Evolutionary conservation across 2,113 vertebrate species (phyloP).

Genomic region (Ammodytes dubius): DNA sequence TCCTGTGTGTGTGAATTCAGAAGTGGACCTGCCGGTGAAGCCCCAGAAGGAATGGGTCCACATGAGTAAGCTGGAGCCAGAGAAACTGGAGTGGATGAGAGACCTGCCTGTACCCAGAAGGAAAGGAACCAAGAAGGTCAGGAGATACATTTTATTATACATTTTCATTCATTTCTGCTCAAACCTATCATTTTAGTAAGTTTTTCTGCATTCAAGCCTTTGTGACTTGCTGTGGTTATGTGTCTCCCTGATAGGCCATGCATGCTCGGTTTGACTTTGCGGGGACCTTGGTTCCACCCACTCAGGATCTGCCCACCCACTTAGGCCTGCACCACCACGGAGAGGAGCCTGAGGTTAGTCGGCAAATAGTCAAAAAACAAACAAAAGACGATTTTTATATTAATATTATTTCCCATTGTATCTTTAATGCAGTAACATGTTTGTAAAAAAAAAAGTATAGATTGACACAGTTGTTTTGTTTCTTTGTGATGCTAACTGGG

Average conservation of each 20-base stretch:
- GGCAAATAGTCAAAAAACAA: not conserved
- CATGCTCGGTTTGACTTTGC: constrained; percentile 95
- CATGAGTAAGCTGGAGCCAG: constrained; percentile 93
- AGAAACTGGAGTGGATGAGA: constrained; percentile 96
- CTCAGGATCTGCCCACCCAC: constrained; percentile 92
- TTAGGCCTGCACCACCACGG: constrained; percentile 97
- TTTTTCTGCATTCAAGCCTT: not conserved
- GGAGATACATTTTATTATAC: not conserved
- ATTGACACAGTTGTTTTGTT: not conserved
- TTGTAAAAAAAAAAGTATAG: not conserved
- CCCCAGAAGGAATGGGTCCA: constrained; percentile 93
- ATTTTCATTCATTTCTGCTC: not conserved
- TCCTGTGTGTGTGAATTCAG: constrained; percentile 65
- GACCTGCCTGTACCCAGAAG: constrained; percentile 88
- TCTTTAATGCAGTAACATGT: not conserved
- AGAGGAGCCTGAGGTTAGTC: constrained; percentile 94
- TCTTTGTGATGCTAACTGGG: not conserved
- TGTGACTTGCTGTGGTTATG: not conserved
- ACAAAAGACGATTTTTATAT: not conserved
- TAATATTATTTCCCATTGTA: not conserved
- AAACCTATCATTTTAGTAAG: not conserved
- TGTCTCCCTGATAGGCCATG: constrained; percentile 88
- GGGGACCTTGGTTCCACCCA: constrained; percentile 90
- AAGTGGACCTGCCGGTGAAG: constrained; percentile 86
- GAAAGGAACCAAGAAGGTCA: constrained; percentile 89